Conservation (phyloP, 2,888 invertebrate genomes). For the Agrochola circellaris region DNA sequence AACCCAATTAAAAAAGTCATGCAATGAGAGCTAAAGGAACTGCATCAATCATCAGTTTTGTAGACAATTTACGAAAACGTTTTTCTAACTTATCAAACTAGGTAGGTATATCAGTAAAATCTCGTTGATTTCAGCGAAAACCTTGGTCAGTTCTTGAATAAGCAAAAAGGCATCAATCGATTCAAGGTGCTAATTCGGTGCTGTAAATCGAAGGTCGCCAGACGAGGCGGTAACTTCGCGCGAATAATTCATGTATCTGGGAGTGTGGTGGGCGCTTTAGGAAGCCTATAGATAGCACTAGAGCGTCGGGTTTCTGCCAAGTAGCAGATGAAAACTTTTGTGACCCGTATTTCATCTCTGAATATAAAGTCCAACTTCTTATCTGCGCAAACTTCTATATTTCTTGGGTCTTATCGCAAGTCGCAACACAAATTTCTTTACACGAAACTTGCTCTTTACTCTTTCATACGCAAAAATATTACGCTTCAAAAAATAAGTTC, state of each 20-base stretch:
- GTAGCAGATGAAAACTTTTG: slow-evolving; percentile 45
- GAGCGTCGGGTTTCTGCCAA: slow-evolving; percentile 29
- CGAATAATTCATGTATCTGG: slow-evolving; percentile 53
- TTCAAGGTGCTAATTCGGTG: slow-evolving; percentile 34
- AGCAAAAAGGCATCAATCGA: slow-evolving; percentile 32
- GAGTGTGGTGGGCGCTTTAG: slow-evolving; percentile 35
- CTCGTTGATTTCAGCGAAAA: neutral
- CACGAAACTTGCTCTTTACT: slow-evolving; percentile 29
- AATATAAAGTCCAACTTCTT: slow-evolving; percentile 46
- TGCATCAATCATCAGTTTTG: neutral
- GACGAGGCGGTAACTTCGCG: slow-evolving; percentile 29
- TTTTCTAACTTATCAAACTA: neutral
- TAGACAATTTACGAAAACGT: neutral
- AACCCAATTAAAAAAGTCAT: no score
- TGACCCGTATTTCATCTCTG: slow-evolving; percentile 36
- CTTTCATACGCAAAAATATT: slow-evolving; percentile 22
- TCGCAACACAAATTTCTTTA: slow-evolving; percentile 33
- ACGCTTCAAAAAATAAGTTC: slow-evolving; percentile 21
- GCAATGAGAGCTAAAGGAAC: neutral
- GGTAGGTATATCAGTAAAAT: neutral
- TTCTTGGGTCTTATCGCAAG: slow-evolving; percentile 27
- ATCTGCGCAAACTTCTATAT: slow-evolving; percentile 46
- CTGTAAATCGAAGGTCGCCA: slow-evolving; percentile 37
- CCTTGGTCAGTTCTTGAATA: neutral
- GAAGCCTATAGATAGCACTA: slow-evolving; percentile 35